A percentile compares a stretch with the other conserved stretches of the same genome.
phyloP scores from a whole-genome alignment of 2,797 vertebrate species.

The Molothrus aeneus region DNA sequence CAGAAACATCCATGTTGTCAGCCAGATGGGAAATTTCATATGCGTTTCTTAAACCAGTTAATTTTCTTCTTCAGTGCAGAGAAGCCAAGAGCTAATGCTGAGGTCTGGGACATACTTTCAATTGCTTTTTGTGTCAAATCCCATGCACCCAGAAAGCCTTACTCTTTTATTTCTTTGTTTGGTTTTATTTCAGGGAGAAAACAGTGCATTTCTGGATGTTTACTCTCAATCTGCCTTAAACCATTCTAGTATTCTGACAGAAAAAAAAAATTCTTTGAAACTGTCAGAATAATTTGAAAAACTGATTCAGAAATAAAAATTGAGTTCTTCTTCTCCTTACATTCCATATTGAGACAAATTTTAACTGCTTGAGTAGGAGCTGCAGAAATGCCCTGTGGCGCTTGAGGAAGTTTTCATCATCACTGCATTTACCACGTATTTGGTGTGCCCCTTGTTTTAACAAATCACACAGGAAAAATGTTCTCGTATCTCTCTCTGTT shows the following conservation, averaged over 20 bases:
- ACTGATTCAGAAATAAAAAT: background rate
- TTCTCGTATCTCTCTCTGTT: background rate
- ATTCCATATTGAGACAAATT: background rate
- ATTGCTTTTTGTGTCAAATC: constrained; percentile 17
- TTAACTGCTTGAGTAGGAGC: background rate
- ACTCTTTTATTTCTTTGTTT: constrained; percentile 9
- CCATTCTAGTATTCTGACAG: background rate
- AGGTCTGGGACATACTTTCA: constrained; percentile 5
- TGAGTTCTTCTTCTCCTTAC: background rate
- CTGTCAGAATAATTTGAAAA: background rate
- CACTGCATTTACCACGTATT: background rate
- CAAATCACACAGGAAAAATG: background rate
- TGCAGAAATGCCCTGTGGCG: background rate
- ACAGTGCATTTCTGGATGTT: constrained; percentile 3
- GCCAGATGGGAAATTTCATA: constrained; percentile 47
- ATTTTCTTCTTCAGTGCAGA: constrained; percentile 33
- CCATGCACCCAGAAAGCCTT: background rate
- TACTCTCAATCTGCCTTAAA: background rate
- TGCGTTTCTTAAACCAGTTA: constrained; percentile 32
- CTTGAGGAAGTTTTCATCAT: background rate
- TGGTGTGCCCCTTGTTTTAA: background rate
- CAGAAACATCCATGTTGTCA: constrained; percentile 40
- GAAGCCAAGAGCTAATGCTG: constrained; percentile 44
- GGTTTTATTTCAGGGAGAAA: background rate
- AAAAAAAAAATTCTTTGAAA: background rate